These are phyloP conservation scores for Corythoichthys intestinalis DNA, from an alignment of 2,113 vertebrate species.

Conservation along the genomic window DNA sequence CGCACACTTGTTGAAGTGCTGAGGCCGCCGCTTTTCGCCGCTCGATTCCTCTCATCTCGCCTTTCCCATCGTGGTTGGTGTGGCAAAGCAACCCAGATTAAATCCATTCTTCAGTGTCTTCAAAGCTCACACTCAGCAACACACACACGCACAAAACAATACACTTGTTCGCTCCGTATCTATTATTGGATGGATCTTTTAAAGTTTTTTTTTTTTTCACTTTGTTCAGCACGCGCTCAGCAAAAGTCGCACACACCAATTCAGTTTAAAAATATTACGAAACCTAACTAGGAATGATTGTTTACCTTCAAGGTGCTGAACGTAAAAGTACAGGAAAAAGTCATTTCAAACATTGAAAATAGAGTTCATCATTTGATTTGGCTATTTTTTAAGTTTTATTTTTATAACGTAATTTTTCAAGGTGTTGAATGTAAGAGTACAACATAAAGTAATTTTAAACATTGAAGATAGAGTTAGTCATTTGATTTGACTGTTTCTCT, in stretches of 20 bases:
- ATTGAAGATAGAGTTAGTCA: no score
- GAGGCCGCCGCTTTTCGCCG: slow-evolving; percentile 1
- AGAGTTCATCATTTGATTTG: no score
- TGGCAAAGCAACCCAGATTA: slow-evolving; percentile 55
- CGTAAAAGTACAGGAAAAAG: not conserved
- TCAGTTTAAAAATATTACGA: not conserved
- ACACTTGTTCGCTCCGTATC: slow-evolving; percentile 25
- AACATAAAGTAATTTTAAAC: no score
- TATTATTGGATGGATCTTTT: slow-evolving; percentile 1
- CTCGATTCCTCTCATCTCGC: slow-evolving; percentile 11
- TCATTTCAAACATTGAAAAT: not conserved
- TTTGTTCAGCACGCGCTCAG: not conserved
- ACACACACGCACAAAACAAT: slow-evolving; percentile 20
- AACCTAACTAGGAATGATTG: not conserved
- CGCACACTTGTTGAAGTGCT: slow-evolving; percentile 3
- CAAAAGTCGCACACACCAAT: not conserved
- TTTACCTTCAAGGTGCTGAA: not conserved
- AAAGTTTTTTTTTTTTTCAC: not conserved
- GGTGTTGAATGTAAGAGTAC: no score
- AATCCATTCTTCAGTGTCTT: slow-evolving; percentile 69
- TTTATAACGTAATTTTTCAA: no score
- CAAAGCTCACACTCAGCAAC: slow-evolving; percentile 60
- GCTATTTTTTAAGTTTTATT: no score
- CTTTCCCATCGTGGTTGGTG: slow-evolving; percentile 17
- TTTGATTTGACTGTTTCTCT: no score